These are phyloP conservation scores for Gadopsis marmoratus DNA, from an alignment of 2,797 vertebrate species.

Conservation along the genomic window DNA sequence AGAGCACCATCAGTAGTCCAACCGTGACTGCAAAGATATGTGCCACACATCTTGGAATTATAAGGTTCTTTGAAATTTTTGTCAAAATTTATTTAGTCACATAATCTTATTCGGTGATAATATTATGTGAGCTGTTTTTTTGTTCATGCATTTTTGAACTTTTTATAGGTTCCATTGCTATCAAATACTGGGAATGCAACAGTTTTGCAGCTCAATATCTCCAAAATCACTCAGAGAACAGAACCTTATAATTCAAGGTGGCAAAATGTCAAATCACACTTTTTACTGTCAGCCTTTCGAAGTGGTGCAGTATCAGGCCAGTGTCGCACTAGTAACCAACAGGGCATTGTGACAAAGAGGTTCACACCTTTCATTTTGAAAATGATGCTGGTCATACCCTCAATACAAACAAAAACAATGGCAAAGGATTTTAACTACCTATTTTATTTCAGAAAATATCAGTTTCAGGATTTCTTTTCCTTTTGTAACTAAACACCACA, in stretches of 20 bases:
- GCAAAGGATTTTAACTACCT: not conserved
- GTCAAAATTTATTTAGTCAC: too few relatives aligned
- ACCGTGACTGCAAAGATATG: not conserved
- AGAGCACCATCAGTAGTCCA: not conserved
- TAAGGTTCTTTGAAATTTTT: too few relatives aligned
- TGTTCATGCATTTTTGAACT: too few relatives aligned
- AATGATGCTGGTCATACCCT: not conserved
- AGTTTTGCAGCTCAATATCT: too few relatives aligned
- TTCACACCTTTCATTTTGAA: not conserved
- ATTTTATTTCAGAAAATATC: not conserved
- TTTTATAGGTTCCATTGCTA: too few relatives aligned
- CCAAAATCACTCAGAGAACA: too few relatives aligned
- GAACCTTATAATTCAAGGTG: too few relatives aligned
- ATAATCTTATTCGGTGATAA: too few relatives aligned
- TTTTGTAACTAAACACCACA: not conserved
- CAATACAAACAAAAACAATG: conserved; percentile 1
- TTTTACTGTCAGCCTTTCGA: not conserved
- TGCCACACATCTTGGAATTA: not conserved
- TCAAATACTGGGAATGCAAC: too few relatives aligned
- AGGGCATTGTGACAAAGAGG: not conserved
- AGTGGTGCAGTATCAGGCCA: not conserved
- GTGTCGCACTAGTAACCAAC: not conserved
- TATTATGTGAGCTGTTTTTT: too few relatives aligned
- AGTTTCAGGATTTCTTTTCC: not conserved
- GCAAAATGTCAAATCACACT: not conserved